phyloP scores from a whole-genome alignment of 2,888 invertebrate genomes.

The Xestia c-nigrum region DNA sequence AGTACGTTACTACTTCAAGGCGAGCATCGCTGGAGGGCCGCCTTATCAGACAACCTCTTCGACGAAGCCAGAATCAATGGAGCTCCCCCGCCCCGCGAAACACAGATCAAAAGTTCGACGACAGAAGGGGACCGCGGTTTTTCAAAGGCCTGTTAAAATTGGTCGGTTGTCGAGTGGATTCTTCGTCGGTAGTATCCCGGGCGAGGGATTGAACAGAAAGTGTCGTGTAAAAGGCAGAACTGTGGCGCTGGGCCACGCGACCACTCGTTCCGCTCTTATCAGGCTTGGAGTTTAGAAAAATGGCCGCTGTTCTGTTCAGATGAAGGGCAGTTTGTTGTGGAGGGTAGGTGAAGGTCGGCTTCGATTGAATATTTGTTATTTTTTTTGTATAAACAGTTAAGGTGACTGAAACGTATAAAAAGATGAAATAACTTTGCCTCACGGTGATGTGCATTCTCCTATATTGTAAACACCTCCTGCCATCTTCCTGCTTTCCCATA shows the following conservation, averaged over 20 bases:
- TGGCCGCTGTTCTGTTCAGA: conserved; percentile 53
- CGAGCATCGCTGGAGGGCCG: conserved; percentile 69
- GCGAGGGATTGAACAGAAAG: conserved; percentile 65
- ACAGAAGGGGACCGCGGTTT: conserved; percentile 45
- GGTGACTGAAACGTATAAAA: too few relatives aligned
- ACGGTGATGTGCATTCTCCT: too few relatives aligned
- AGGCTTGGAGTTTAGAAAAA: conserved; percentile 62
- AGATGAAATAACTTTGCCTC: too few relatives aligned
- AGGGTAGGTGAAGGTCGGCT: conserved; percentile 1
- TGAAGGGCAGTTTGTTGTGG: conserved; percentile 50
- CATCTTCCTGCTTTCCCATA: too few relatives aligned
- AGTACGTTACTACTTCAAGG: conserved; percentile 75
- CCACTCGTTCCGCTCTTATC: conserved; percentile 55
- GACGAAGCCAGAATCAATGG: conserved; percentile 69
- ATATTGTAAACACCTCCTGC: too few relatives aligned
- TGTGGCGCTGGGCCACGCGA: conserved; percentile 45
- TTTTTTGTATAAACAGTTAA: too few relatives aligned
- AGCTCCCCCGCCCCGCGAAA: conserved; percentile 53
- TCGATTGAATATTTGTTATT: too few relatives aligned
- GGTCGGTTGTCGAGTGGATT: conserved; percentile 65
- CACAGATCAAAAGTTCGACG: conserved; percentile 41
- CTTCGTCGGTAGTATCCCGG: conserved; percentile 65
- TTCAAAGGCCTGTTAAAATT: conserved; percentile 64
- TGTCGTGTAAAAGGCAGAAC: conserved; percentile 66
- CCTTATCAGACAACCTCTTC: conserved; percentile 73